Conservation (phyloP, 1,140 invertebrate genomes). For the Cotesia glomerata region DNA sequence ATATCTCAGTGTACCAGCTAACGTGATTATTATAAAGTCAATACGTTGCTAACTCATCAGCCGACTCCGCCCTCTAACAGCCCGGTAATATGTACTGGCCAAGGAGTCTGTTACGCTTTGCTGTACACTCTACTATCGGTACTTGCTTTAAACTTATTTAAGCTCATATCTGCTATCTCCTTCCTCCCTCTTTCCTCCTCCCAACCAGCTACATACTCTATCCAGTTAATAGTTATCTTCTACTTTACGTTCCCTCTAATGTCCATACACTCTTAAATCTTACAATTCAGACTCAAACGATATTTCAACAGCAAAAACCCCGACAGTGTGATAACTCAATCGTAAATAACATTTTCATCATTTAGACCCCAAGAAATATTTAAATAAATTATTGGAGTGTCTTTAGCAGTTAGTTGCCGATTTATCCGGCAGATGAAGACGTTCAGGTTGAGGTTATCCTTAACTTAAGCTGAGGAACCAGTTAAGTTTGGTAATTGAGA, state of each 20-base stretch:
- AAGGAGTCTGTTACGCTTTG: slow-evolving; percentile 60
- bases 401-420: slow-evolving; percentile 1
- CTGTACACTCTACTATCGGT: slow-evolving; percentile 26
- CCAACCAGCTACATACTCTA: background rate
- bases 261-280: slow-evolving; percentile 29
- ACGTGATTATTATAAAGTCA: slow-evolving; percentile 65
- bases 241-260: background rate
- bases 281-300: background rate
- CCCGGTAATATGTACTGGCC: slow-evolving; percentile 61
- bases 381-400: too few relatives aligned
- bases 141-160: slow-evolving; percentile 20
- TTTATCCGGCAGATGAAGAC: slow-evolving; percentile 16
- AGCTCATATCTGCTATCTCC: slow-evolving; percentile 19
- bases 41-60: slow-evolving; percentile 64
- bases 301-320: too few relatives aligned
- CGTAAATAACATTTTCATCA: too few relatives aligned
- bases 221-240: background rate
- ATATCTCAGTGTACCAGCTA: slow-evolving; percentile 50
- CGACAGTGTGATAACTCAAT: too few relatives aligned
- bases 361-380: too few relatives aligned
- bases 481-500: slow-evolving; percentile 4
- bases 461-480: background rate
- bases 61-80: slow-evolving; percentile 62
- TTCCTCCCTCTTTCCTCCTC: slow-evolving; percentile 22
- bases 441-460: background rate